These are phyloP conservation scores for Neosilurus hyrtlii DNA, from an alignment of 2,797 vertebrate genomes.

Conservation along the genomic window DNA sequence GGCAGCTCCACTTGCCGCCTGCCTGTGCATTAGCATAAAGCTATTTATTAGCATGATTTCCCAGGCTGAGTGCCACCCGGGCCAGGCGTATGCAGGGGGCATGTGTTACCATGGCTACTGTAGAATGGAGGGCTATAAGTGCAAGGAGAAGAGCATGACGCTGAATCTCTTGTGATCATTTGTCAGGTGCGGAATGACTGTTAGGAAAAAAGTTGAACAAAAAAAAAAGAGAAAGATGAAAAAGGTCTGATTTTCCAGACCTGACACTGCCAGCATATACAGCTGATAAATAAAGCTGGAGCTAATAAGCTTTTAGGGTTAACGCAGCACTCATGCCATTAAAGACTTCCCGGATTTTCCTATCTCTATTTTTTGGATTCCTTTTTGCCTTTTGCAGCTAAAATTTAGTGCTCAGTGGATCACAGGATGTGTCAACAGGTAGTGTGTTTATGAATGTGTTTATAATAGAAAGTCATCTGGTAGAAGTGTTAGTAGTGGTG, in stretches of 20 bases:
- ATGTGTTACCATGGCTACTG: slow-evolving; percentile 71
- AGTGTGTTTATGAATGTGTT: neutral
- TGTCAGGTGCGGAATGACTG: slow-evolving; percentile 53
- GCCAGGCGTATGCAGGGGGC: slow-evolving; percentile 43
- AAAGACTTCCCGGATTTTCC: neutral
- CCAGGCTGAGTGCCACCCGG: slow-evolving; percentile 66
- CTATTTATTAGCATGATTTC: slow-evolving; percentile 86
- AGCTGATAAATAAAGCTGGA: neutral
- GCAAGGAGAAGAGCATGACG: slow-evolving; percentile 53
- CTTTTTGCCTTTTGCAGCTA: neutral
- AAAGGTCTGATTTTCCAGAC: slow-evolving; percentile 32
- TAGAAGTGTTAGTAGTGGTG: neutral
- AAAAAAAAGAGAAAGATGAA: slow-evolving; percentile 25
- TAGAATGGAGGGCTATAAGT: slow-evolving; percentile 35
- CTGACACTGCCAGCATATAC: neutral
- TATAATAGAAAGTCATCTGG: neutral
- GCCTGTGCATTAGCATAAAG: slow-evolving; percentile 81
- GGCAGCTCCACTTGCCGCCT: slow-evolving; percentile 70
- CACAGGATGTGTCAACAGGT: neutral
- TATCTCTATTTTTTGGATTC: neutral
- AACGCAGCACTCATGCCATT: neutral
- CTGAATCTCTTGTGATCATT: slow-evolving; percentile 63
- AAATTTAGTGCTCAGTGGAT: neutral
- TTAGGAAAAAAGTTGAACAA: slow-evolving; percentile 27
- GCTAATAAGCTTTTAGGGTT: slow-evolving; percentile 4